Evolutionary conservation across 2,888 invertebrate species (phyloP), one percentile per base, ranked within the genome.

Genomic region (Pinctada fucata): DNA sequence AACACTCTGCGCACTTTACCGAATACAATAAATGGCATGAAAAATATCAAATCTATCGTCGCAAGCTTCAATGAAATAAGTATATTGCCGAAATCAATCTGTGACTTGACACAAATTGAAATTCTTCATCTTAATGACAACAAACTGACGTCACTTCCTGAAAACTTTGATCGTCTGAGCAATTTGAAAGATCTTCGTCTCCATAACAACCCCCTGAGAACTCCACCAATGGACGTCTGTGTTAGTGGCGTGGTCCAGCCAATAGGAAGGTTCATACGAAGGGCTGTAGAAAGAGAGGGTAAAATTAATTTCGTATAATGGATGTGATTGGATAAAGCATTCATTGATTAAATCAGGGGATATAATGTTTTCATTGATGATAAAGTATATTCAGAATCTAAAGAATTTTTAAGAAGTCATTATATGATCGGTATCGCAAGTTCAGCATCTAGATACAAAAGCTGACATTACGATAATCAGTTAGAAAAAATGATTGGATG

Each of bases 221-320:
- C 85, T 3, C 92, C 92, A 8, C 92, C 92, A 2, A 88, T 88
- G 84, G 91, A 91, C 76, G 90, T 92, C 4, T 90, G 90, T 79
- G 87, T 90, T 10, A 89, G 91, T 70, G 92, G 92, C 1, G 88
- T 90, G 2, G 79, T 91, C 52, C 90, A 91, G 74, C 91, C 92
- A 3, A 91, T 92, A 68, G 91, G 90, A n/a, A 75, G 88, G 3
- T 92, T 92, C 79, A 86, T 91, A 6, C 81, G 88, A 72, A 85
- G 88, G 69, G 88, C 88, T 49, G 73, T 89, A 48, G 88, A 89
- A 79, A 79, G 90, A 82, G 90, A 91, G 87, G 91, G 91, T 91
- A 78, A 72, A 73, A 58, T 58, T 10, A 58, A 58, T 13, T 58
- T 58, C 13, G 6, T 58, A 58, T 31, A 31, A 1, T 10, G 58